Conservation (phyloP, 1,140 invertebrate species). For the Drosophila mojavensis region DNA sequence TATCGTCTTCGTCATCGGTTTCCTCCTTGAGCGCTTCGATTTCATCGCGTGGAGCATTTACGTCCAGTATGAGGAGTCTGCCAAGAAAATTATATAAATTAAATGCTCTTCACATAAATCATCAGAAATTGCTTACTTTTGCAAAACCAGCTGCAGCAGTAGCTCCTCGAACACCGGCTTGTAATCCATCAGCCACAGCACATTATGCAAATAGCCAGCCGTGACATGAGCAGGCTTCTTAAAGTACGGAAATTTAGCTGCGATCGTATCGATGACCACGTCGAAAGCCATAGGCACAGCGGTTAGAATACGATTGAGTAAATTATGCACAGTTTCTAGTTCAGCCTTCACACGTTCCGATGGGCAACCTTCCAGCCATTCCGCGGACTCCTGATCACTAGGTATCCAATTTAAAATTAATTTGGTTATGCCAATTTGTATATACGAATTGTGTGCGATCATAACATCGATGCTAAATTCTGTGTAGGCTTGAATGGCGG, state of each 20-base stretch:
- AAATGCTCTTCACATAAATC: neutral
- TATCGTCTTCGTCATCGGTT: conserved; percentile 79
- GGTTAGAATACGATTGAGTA: conserved; percentile 67
- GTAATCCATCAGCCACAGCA: conserved; percentile 88
- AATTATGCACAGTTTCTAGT: conserved; percentile 63
- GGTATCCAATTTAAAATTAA: conserved; percentile 86
- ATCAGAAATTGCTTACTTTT: conserved; percentile 85
- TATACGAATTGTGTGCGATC: conserved; percentile 87
- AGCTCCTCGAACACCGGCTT: conserved; percentile 86
- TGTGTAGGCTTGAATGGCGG: conserved; percentile 85
- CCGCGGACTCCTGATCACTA: conserved; percentile 46
- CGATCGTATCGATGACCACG: conserved; percentile 60
- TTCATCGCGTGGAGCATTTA: conserved; percentile 86
- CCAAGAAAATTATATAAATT: conserved; percentile 3
- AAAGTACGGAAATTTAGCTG: conserved; percentile 87
- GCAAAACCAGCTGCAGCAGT: conserved; percentile 88
- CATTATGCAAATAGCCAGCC: conserved; percentile 87
- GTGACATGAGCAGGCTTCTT: conserved; percentile 85
- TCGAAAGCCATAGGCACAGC: conserved; percentile 77
- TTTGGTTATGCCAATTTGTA: conserved; percentile 86
- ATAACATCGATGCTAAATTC: conserved; percentile 87
- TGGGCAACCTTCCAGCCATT: conserved; percentile 79
- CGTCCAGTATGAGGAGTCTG: conserved; percentile 89
- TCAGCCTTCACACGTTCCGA: conserved; percentile 63
- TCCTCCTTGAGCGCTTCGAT: conserved; percentile 84